phyloP scores from a whole-genome alignment of 1,140 invertebrate genomes.

The Zophobas morio region DNA sequence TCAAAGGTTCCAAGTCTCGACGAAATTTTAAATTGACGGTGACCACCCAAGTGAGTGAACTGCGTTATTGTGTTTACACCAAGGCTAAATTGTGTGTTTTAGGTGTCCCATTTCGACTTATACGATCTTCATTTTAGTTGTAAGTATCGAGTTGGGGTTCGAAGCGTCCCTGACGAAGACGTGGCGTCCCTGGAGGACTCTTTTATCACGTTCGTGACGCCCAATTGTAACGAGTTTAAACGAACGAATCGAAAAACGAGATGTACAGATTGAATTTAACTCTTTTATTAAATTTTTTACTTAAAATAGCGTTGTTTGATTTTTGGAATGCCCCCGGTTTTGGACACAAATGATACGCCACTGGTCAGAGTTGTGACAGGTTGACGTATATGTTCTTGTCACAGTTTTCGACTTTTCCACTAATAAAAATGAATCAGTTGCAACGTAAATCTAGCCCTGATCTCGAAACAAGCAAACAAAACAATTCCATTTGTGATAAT shows the following conservation, averaged over 20 bases:
- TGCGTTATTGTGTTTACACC: neutral
- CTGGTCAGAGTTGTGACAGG: too few relatives aligned
- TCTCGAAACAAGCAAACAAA: neutral
- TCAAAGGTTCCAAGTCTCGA: slow-evolving; percentile 35
- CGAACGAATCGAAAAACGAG: slow-evolving; percentile 54
- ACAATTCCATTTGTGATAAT: neutral
- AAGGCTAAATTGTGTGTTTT: slow-evolving; percentile 44
- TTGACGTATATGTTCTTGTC: too few relatives aligned
- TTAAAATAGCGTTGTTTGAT: neutral
- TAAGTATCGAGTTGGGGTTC: slow-evolving; percentile 59
- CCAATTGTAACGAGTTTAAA: slow-evolving; percentile 57
- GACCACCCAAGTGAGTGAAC: slow-evolving; percentile 58
- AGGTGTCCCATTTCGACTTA: slow-evolving; percentile 60
- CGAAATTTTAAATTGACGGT: slow-evolving; percentile 58
- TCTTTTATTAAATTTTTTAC: slow-evolving; percentile 14
- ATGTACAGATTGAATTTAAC: slow-evolving; percentile 49
- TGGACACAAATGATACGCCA: too few relatives aligned
- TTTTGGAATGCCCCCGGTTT: neutral
- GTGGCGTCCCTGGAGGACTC: slow-evolving; percentile 56
- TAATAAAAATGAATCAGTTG: too few relatives aligned
- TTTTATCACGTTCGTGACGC: slow-evolving; percentile 60
- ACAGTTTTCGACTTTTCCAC: too few relatives aligned
- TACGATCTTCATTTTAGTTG: slow-evolving; percentile 61
- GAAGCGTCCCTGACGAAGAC: slow-evolving; percentile 54
- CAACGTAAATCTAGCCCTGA: too few relatives aligned